These are phyloP conservation scores for Bedellia somnulentella DNA, from an alignment of 2,888 invertebrate genomes.

Conservation along the genomic window DNA sequence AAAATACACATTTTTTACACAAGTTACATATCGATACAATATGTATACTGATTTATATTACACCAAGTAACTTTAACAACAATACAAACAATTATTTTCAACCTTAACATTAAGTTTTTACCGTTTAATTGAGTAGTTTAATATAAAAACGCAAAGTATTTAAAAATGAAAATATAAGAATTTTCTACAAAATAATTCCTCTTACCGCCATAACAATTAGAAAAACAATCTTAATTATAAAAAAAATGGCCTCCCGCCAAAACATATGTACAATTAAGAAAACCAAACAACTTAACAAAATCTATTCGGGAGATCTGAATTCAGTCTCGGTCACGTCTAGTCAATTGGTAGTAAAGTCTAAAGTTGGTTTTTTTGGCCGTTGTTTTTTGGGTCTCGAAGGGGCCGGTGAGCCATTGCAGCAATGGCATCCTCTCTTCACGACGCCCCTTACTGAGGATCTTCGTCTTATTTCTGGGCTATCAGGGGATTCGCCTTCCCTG, in stretches of 20 bases:
- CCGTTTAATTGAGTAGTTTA: too few relatives aligned
- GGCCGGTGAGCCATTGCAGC: slow-evolving; percentile 62
- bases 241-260: too few relatives aligned
- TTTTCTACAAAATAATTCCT: too few relatives aligned
- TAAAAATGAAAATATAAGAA: too few relatives aligned
- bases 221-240: too few relatives aligned
- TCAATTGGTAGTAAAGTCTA: slow-evolving; percentile 21
- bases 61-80: slow-evolving; percentile 29
- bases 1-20: slow-evolving; percentile 39
- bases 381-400: slow-evolving; percentile 51
- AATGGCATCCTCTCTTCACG: slow-evolving; percentile 64
- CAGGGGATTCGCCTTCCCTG: slow-evolving; percentile 24
- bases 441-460: slow-evolving; percentile 55
- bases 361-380: slow-evolving; percentile 26
- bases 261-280: too few relatives aligned
- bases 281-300: too few relatives aligned
- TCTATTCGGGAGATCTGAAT: slow-evolving; percentile 31
- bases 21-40: slow-evolving; percentile 30
- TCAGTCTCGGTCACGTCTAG: slow-evolving; percentile 21
- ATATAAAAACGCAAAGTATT: too few relatives aligned
- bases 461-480: slow-evolving; percentile 20
- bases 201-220: too few relatives aligned
- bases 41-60: slow-evolving; percentile 33
- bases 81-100: too few relatives aligned
- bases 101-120: too few relatives aligned